Evolutionary conservation across 2,797 vertebrate species (phyloP), one percentile per base, ranked within the genome.

Genomic region (Labeo calbasu): DNA sequence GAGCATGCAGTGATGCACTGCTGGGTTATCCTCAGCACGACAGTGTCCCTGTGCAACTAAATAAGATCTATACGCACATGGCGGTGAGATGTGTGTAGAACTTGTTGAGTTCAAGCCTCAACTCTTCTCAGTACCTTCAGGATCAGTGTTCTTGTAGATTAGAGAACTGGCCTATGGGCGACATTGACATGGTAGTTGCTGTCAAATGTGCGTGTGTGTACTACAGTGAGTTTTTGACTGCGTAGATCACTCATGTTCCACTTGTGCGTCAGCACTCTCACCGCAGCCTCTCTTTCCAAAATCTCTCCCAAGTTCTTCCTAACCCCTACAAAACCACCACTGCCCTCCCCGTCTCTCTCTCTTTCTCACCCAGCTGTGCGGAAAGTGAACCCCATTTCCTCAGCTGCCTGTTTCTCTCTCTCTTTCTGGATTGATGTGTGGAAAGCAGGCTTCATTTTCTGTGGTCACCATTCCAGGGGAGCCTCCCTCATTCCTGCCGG

Each of bases 191-290:
- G 79, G 21, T 21, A 17, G 36, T 2, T 57, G 65, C 78, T 69
- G 71, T 82, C 57, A 75, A 82, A 65, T 61, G 43, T 79, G 21
- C 14, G 21, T 63, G 69, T 72, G 51, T 82, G 12, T 51, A 75
- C 55, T 72, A 25, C 25, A 71, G 32, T 14, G 68, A 70, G 17
- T 46, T 92, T 93, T 90, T 91, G 90, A 90, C 85, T 88, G 90
- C 86, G 14, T 73, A 23, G 36, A 63, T 78, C 89, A 86, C 90
- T 90, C 81, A 17, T 91, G 92, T 91, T 94, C 92, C 89, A 89
- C 88, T 91, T 92, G 92, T 94, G 93, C 94, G 93, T 94, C 93
- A 94, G 93, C 91, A 91, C 69, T 83, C 91, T 92, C 91, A 93
- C 94, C 94, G 12, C 94, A 70, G 86, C 79, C 85, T 89, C 68